Conservation (phyloP, 1,140 invertebrate species). For the Pemphigus obesinymphae region DNA sequence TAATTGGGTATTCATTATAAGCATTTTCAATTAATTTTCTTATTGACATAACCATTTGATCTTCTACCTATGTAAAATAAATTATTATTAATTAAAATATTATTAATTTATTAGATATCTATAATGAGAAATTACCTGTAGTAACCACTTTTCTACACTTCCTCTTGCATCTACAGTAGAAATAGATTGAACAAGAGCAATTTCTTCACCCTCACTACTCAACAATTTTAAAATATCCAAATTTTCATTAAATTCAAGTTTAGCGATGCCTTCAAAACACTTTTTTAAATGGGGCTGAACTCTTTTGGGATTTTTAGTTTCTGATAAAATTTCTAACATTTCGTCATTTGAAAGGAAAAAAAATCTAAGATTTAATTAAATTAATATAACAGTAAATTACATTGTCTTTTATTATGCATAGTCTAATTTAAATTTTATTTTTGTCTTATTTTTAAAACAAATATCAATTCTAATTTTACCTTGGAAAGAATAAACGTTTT, state of each 20-base stretch:
- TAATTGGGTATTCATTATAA: conserved; percentile 42
- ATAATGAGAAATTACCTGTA: conserved; percentile 56
- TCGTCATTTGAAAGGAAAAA: conserved; percentile 95
- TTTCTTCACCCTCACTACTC: conserved; percentile 76
- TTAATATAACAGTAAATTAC: no score
- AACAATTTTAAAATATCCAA: conserved; percentile 79
- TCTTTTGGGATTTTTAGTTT: conserved; percentile 80
- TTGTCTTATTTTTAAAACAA: no score
- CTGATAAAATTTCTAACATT: conserved; percentile 89
- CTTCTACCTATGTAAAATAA: conserved; percentile 62
- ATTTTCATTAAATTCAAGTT: conserved; percentile 67
- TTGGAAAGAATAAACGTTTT: conserved; percentile 82
- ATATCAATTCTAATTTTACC: conserved; percentile 51
- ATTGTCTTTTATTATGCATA: background rate
- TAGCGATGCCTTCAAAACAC: conserved; percentile 78
- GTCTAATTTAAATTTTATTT: background rate
- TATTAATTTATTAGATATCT: background rate
- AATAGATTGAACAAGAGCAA: conserved; percentile 65
- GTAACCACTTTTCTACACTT: conserved; percentile 89
- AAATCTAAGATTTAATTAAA: conserved; percentile 59
- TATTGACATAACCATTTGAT: conserved; percentile 73
- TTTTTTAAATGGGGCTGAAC: conserved; percentile 90
- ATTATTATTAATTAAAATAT: conserved; percentile 23
- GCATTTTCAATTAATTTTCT: conserved; percentile 48
- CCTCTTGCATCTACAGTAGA: conserved; percentile 73